Base-by-base conservation (phyloP, 2,888 invertebrate genomes). In the Polydesmus complanatus region DNA sequence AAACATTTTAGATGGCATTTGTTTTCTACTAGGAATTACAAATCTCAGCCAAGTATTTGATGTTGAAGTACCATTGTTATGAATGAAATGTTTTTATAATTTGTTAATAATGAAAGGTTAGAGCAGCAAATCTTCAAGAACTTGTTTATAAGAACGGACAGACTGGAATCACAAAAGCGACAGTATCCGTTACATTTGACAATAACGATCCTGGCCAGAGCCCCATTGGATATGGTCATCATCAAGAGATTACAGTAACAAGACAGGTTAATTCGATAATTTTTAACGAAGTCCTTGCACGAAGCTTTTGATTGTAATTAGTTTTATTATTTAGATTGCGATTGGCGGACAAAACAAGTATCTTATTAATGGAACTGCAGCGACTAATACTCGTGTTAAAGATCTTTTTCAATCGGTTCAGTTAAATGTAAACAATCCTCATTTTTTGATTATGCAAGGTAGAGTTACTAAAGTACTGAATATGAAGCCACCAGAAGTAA, bases 381-480 rank as follows among this genome's bases (percentile, higher is more conserved):
- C 92, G 0, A 87, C 86, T 66, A 92, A 92, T 75, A 91, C 88
- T 71, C 79, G 88, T 67, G 89, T 97, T 1, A 84, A 85, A 50
- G 98, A 98, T 74, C 78, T 99, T 71, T 98, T 98, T 75, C 90
- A 93, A 69, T 93, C 95, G 0, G 87, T 98, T 3, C 95, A 96
- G 72, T 78, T 98, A 49, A 99, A 99, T 71, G 93, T 99, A 1
- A 98, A 98, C 77, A 98, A 98, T 77, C 98, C 98, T 0, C 96
- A 98, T 74, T 98, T 97, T 76, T 81, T 98, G 47, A 98, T 99
- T 70, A 97, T 98, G 97, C 98, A 98, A 79, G 98, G 98, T 0
- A 82, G 94, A 65, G 95, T 98, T 67, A 97, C 97, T 1, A 97
- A 98, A 78, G 97, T 99, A 1, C 78, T 98, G 26, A 97, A 94